Evolutionary conservation across 2,113 vertebrate species (phyloP), one percentile per base, ranked within the genome.

Genomic region (Halichoerus grypus): DNA sequence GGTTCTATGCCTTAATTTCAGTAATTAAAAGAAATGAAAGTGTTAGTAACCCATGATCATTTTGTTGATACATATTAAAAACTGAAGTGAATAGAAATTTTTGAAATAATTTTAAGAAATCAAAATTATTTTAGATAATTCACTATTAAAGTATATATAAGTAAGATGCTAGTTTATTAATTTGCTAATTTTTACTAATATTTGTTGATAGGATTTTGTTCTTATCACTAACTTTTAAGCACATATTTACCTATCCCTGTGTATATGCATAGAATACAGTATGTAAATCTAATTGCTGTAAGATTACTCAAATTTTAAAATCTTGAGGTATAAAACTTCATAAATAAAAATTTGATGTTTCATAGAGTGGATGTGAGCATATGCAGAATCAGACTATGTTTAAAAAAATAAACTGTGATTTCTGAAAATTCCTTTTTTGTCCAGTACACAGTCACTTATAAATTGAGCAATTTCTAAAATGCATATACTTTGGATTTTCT

Each of bases 401-500:
- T 95, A 22, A 83, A 69, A 90, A 77, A 59, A 71, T 51, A 33
- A 36, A 26, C 61, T 42, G 2, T 84, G 51, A 7, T 92, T 88
- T 53, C 51, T 84, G 39, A 79, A 85, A 94, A 89, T 53, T 90
- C 31, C 16, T 82, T 2, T 90, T 93, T 84, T 86, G 15, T 90
- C 26, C 2, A 31, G 1, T 57, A 67, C 16, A 63, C 2, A 81
- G 53, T 77, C 71, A 85, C 39, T 88, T 80, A 93, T 87, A 94
- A 82, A 19, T 85, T 87, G 14, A 95, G 2, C 24, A 87, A 71
- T 95, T 87, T 88, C 7, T 92, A 71, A 96, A 92, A 57, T 87
- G 4, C 10, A 10, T 53, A 4, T 61, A n/a, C 7, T 91, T 82
- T 36, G 24, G 67, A 39, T 61, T 96, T 96, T 46, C 21, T n/a